Percentiles rank a stretch among this genome's conserved stretches.
Evolutionary conservation across 2,797 vertebrate species (phyloP).

Genomic region (Sebastes ruberrimus): DNA sequence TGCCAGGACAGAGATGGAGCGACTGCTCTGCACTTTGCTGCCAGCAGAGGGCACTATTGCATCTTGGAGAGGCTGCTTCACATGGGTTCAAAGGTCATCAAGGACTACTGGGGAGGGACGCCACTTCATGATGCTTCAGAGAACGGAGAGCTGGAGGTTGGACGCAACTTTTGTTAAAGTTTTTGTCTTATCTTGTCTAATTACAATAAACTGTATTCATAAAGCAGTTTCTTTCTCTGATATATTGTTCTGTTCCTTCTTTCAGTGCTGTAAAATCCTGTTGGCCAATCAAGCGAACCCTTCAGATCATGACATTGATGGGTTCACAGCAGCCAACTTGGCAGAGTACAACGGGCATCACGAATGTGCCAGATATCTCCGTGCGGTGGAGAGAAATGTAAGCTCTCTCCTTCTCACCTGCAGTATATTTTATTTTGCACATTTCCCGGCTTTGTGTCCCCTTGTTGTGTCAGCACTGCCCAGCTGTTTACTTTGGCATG

Average conservation of each 20-base stretch:
- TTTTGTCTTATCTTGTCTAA: not conserved
- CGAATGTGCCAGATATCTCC: constrained; percentile 84
- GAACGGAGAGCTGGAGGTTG: constrained; percentile 87
- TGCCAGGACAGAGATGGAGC: constrained; percentile 85
- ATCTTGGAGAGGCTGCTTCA: constrained; percentile 84
- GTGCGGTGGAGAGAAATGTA: constrained; percentile 76
- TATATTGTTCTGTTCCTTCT: not conserved
- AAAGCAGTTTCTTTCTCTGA: not conserved
- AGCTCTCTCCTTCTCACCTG: constrained; percentile 39
- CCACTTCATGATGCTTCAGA: constrained; percentile 90
- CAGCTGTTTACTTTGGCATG: constrained; percentile 51
- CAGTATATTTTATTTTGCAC: not conserved
- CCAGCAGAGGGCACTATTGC: constrained; percentile 86
- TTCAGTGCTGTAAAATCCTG: constrained; percentile 87
- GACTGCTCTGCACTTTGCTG: constrained; percentile 88
- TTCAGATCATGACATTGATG: constrained; percentile 81
- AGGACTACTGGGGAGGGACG: constrained; percentile 87
- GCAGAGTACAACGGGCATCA: constrained; percentile 86
- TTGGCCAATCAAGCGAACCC: constrained; percentile 78
- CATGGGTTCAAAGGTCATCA: constrained; percentile 81
- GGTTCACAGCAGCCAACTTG: constrained; percentile 84
- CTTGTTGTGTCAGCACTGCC: constrained; percentile 19
- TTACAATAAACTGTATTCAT: not conserved
- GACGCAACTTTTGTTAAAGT: not conserved
- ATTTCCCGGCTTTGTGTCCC: constrained; percentile 14